Conservation (phyloP, 2,113 vertebrate species). For the Picathartes gymnocephalus region DNA sequence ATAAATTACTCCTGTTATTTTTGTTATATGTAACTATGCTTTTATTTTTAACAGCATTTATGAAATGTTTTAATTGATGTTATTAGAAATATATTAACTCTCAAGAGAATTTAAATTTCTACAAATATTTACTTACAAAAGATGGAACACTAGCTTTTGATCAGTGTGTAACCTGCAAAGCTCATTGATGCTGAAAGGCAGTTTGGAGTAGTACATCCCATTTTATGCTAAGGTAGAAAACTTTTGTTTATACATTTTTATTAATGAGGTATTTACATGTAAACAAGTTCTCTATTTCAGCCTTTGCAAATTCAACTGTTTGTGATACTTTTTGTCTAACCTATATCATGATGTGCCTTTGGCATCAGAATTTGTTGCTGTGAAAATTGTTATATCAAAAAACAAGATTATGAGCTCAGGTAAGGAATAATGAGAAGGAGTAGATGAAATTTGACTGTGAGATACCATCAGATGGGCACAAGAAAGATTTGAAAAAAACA, state of each 20-base stretch:
- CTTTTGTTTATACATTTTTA: not conserved
- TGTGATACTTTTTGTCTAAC: not conserved
- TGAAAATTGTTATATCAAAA: not conserved
- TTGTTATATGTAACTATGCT: not conserved
- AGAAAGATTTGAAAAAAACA: not conserved
- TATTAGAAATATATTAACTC: not conserved
- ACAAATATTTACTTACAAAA: not conserved
- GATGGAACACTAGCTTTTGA: not conserved
- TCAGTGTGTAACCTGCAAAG: not conserved
- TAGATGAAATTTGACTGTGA: not conserved
- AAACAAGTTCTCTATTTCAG: not conserved
- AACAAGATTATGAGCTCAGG: not conserved
- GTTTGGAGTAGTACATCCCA: not conserved
- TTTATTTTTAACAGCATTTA: not conserved
- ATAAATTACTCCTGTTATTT: not conserved
- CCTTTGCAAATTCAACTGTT: not conserved
- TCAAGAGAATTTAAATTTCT: not conserved
- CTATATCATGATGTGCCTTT: not conserved
- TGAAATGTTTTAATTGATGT: not conserved
- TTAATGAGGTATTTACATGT: not conserved
- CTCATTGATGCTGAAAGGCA: not conserved
- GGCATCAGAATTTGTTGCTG: not conserved
- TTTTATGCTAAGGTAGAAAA: not conserved
- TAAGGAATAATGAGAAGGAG: not conserved
- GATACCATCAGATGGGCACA: not conserved